Evolutionary conservation across 64 coral and sea anemone species (phyloP).

Genomic region (Orbicella faveolata): DNA sequence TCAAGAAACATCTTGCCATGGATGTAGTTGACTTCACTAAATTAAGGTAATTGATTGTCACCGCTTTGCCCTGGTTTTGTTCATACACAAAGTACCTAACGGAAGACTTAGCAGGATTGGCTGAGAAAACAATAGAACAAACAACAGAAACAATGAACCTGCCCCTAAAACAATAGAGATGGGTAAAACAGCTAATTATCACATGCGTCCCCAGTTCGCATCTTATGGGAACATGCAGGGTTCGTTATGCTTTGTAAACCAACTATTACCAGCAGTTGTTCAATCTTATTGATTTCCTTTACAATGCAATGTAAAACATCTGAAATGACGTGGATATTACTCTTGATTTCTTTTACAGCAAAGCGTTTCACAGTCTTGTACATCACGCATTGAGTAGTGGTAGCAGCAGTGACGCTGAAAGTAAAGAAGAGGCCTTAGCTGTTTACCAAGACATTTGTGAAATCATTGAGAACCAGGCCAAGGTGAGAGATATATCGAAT

Average conservation of each 20-base stretch:
- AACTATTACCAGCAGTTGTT: not conserved
- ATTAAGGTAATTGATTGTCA: conserved; percentile 48
- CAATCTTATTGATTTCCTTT: not conserved
- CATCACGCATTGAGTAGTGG: conserved; percentile 69
- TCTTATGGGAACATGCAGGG: no score
- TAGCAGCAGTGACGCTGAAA: conserved; percentile 88
- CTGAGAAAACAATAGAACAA: no score
- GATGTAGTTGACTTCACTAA: conserved; percentile 58
- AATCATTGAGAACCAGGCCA: conserved; percentile 49
- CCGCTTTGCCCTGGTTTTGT: no score
- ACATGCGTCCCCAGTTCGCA: no score
- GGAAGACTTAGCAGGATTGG: no score
- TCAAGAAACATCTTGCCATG: conserved; percentile 64
- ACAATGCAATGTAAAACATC: not conserved
- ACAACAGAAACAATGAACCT: no score
- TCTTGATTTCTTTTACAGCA: conserved; percentile 31
- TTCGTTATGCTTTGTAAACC: no score
- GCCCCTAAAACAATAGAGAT: no score
- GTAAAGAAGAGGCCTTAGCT: conserved; percentile 90
- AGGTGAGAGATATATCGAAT: conserved; percentile 22
- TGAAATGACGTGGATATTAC: no score
- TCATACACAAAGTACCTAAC: no score
- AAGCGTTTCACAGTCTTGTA: conserved; percentile 83
- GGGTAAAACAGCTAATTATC: no score
- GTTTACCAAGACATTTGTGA: conserved; percentile 82